These are phyloP conservation scores for Drosophila fuyamai DNA, from an alignment of 1,140 invertebrate genomes.

Conservation along the genomic window DNA sequence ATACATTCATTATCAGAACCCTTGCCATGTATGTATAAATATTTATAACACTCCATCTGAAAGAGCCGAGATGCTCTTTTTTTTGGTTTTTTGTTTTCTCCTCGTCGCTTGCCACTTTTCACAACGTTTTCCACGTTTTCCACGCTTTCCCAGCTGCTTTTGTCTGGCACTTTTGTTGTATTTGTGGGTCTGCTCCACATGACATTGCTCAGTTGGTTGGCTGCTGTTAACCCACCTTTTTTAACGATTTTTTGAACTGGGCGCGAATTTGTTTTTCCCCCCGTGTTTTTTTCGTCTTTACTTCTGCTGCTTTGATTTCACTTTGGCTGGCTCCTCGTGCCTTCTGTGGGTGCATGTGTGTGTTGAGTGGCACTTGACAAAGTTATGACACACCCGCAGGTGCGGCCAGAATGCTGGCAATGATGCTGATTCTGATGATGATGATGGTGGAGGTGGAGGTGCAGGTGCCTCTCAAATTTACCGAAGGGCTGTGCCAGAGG, in stretches of 20 bases:
- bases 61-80: conserved; percentile 10
- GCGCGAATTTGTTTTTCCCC: conserved; percentile 33
- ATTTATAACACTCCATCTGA: conserved; percentile 3
- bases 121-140: conserved; percentile 21
- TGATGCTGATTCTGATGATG: conserved; percentile 24
- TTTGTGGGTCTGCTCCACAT: conserved; percentile 34
- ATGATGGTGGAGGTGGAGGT: conserved; percentile 12
- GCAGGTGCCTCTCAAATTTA: conserved; percentile 13
- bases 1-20: neutral
- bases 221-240: conserved; percentile 31
- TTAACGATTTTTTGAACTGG: conserved; percentile 37
- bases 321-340: conserved; percentile 23
- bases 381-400: conserved; percentile 57
- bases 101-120: conserved; percentile 18
- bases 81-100: neutral
- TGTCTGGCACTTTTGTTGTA: conserved; percentile 24
- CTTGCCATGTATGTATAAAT: neutral
- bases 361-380: conserved; percentile 58
- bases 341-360: conserved; percentile 21
- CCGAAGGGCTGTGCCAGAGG: conserved; percentile 5
- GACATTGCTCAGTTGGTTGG: conserved; percentile 53
- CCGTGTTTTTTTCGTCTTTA: neutral
- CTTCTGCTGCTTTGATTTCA: conserved; percentile 51
- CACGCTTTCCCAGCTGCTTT: conserved; percentile 32
- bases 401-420: conserved; percentile 39